These are phyloP conservation scores for Papilio dardanus DNA, from an alignment of 1,140 invertebrate genomes.

Conservation along the genomic window DNA sequence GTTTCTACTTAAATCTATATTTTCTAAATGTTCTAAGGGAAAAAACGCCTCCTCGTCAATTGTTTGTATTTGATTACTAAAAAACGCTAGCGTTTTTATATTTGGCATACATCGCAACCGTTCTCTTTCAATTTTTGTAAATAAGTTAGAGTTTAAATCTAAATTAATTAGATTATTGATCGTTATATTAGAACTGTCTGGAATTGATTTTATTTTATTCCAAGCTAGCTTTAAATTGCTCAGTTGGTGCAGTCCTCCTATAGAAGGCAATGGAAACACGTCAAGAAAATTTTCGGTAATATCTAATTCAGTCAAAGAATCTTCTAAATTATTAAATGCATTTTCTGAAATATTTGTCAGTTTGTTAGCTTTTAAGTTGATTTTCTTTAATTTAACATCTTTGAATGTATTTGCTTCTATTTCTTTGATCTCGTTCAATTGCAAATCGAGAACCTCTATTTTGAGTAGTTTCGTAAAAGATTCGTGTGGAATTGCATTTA, in stretches of 20 bases:
- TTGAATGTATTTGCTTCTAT: conserved; percentile 92
- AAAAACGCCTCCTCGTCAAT: conserved; percentile 91
- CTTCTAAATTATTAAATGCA: conserved; percentile 91
- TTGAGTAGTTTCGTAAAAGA: conserved; percentile 88
- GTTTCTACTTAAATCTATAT: conserved; percentile 94
- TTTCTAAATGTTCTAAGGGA: conserved; percentile 89
- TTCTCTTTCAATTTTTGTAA: conserved; percentile 88
- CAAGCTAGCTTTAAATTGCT: conserved; percentile 89
- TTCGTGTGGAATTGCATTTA: conserved; percentile 90
- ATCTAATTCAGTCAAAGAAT: conserved; percentile 90
- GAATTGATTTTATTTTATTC: conserved; percentile 88
- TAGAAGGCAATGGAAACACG: conserved; percentile 90
- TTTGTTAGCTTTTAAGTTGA: conserved; percentile 93
- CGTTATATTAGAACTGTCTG: conserved; percentile 87
- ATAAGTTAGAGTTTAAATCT: conserved; percentile 94
- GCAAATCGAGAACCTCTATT: conserved; percentile 90
- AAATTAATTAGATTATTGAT: conserved; percentile 89
- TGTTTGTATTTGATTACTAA: conserved; percentile 91
- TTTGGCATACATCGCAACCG: conserved; percentile 91
- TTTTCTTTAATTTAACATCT: conserved; percentile 89
- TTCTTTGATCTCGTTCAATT: conserved; percentile 92
- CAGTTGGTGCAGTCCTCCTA: conserved; percentile 89
- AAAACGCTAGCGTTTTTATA: conserved; percentile 90
- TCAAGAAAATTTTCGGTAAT: conserved; percentile 93
- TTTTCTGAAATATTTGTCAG: conserved; percentile 91